These are phyloP conservation scores for Sebastes miniatus DNA, from an alignment of 2,797 vertebrate genomes.

Conservation along the genomic window DNA sequence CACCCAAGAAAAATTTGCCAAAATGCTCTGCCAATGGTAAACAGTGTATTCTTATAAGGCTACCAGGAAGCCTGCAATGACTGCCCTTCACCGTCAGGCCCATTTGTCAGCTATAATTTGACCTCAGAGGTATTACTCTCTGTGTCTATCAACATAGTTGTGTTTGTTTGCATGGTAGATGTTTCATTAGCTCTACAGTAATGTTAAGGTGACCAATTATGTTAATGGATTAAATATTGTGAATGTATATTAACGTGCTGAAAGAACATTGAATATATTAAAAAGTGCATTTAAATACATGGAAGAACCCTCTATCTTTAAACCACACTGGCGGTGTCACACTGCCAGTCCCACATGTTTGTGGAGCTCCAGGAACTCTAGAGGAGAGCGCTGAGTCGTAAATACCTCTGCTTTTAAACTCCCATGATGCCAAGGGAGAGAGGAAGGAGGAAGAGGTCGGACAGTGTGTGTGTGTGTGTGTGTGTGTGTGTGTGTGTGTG, in stretches of 20 bases:
- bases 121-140: conserved; percentile 25
- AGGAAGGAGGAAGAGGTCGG: conserved; percentile 40
- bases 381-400: conserved; percentile 74
- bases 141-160: neutral
- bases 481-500: too few relatives aligned
- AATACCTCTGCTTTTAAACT: conserved; percentile 80
- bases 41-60: too few relatives aligned
- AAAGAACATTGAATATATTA: too few relatives aligned
- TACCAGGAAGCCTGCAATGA: too few relatives aligned
- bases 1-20: too few relatives aligned
- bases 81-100: too few relatives aligned
- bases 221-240: too few relatives aligned
- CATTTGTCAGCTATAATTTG: conserved; percentile 35
- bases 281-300: too few relatives aligned
- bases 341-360: conserved; percentile 49
- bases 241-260: too few relatives aligned
- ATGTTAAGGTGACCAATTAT: too few relatives aligned
- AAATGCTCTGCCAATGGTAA: too few relatives aligned
- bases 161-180: neutral
- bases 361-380: conserved; percentile 72
- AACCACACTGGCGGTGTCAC: conserved; percentile 53
- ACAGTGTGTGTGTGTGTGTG: conserved; percentile 7
- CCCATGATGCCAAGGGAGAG: conserved; percentile 46
- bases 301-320: conserved; percentile 72
- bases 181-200: neutral